These are phyloP conservation scores for Hydrozoanthus gracilis DNA, from an alignment of 92 coral and sea anemone species.

Conservation along the genomic window DNA sequence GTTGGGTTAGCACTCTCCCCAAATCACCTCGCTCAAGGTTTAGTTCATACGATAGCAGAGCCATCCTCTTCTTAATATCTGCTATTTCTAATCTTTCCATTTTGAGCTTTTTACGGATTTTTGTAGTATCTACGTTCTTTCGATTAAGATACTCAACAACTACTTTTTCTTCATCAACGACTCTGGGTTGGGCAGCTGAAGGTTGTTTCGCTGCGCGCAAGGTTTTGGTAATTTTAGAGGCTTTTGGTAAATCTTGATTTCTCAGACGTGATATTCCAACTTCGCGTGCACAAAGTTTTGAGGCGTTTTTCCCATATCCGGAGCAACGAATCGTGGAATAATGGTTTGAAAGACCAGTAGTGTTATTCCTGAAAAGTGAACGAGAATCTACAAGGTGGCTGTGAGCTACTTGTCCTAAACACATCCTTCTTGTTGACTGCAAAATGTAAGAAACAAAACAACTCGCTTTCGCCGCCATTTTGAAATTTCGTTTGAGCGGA, in stretches of 20 bases:
- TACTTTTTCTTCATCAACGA: background rate
- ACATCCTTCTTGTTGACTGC: background rate
- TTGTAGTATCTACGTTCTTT: background rate
- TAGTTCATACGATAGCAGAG: constrained; percentile 28
- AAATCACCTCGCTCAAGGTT: constrained; percentile 49
- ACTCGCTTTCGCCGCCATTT: constrained; percentile 26
- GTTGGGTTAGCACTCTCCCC: constrained; percentile 64
- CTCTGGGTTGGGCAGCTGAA: background rate
- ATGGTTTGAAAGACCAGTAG: background rate
- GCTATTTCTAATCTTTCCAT: constrained; percentile 9
- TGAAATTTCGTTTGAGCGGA: background rate
- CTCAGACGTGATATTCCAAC: background rate
- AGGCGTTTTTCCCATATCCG: background rate
- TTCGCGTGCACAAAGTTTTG: background rate
- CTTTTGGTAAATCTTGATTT: background rate
- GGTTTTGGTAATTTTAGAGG: background rate
- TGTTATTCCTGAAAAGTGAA: background rate
- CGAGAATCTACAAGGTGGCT: background rate
- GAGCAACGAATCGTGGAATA: background rate
- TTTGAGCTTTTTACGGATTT: background rate
- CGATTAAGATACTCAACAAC: constrained; percentile 39
- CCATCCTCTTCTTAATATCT: constrained; percentile 24
- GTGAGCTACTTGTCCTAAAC: background rate
- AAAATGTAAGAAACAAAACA: background rate
- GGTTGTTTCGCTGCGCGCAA: background rate